Evolutionary conservation across 2,797 vertebrate genomes (phyloP), one percentile per base, ranked within the genome.

Genomic region (Eulemur mongoz): DNA sequence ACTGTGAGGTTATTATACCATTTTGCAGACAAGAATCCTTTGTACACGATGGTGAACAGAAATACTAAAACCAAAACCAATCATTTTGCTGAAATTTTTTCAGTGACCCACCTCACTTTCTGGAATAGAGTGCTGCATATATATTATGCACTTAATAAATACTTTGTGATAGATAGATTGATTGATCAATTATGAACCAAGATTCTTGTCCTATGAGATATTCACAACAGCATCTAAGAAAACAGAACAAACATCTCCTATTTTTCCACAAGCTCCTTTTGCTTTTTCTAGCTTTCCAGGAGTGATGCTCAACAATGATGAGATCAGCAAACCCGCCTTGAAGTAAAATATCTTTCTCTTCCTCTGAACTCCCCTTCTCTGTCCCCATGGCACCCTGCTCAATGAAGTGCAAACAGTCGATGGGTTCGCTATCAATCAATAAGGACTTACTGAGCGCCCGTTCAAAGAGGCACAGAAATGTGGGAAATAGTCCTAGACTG

Each of bases 181-280:
- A 85, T 50, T 0, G 1, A 94, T 32, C 35, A 6, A 61, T 81
- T 59, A 87, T 91, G 89, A 90, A 63, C 50, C 38, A 50, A 11
- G 54, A 25, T 52, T 90, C 83, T 93, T 78, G 35, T 70, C 84
- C 63, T 75, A 13, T 86, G 81, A 81, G 50, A 65, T 88, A 65
- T 45, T 78, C 70, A 88, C 61, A 59, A 40, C 7, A 43, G 13
- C 40, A 23, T 48, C 43, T 54, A 73, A 84, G 89, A 79, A 86
- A 94, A 78, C 20, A 78, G 54, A 90, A 8, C 40, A 79, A 87
- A 61, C 32, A 30, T 12, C 5, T 89, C 15, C 15, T 48, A 22
- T n/a, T 80, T 88, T 91, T 90, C 65, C 59, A 10, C 12, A 38
- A 57, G 15, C 25, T 79, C 23, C 23, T 52, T 83, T 45, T 90